phyloP scores from a whole-genome alignment of 2,888 invertebrate genomes.

The Folsomia candida region DNA sequence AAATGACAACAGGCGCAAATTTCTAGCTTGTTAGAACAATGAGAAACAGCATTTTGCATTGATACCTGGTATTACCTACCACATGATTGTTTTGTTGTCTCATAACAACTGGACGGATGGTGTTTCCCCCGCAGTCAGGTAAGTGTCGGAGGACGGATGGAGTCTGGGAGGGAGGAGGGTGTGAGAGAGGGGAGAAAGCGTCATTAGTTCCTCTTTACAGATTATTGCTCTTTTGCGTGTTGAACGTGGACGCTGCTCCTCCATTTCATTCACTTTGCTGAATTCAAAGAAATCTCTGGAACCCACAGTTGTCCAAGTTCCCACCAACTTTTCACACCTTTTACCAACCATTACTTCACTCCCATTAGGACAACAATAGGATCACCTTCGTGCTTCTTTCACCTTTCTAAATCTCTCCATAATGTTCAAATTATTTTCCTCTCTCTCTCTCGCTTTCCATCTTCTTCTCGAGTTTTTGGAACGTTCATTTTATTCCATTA shows the following conservation, averaged over 20 bases:
- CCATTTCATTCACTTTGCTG: conserved; percentile 19
- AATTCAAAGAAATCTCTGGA: conserved; percentile 6
- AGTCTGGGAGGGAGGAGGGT: no score
- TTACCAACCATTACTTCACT: conserved; percentile 13
- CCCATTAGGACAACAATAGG: conserved; percentile 12
- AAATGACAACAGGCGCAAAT: no score
- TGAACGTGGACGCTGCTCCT: conserved; percentile 10
- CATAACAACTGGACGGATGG: no score
- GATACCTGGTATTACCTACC: no score
- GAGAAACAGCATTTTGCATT: no score
- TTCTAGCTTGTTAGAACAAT: no score
- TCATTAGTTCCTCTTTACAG: conserved; percentile 35
- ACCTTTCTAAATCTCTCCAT: conserved; percentile 17
- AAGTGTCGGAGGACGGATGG: no score
- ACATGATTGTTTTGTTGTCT: no score
- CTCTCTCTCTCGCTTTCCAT: neutral
- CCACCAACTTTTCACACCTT: conserved; percentile 17
- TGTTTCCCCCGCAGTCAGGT: no score
- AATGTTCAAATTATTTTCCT: conserved; percentile 10
- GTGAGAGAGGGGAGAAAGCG: conserved; percentile 24
- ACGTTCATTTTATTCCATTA: no score
- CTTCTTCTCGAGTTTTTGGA: neutral
- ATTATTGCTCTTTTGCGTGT: conserved; percentile 49
- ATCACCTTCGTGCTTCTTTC: conserved; percentile 15
- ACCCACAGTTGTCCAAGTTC: conserved; percentile 26